Conservation (phyloP, 1,140 invertebrate species). For the Littorina saxatilis region DNA sequence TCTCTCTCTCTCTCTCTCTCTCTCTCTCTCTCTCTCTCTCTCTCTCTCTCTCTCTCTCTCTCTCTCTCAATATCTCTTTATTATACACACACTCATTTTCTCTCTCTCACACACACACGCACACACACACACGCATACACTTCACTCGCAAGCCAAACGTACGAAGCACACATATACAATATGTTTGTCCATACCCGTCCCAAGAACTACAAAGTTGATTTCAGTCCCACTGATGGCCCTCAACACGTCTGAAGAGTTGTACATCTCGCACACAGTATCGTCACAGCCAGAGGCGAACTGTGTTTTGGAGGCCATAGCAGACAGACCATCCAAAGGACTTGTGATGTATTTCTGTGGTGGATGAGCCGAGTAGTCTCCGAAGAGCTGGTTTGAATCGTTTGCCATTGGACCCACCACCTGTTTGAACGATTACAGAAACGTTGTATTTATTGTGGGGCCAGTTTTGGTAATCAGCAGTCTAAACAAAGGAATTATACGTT, state of each 20-base stretch:
- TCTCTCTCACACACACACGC: too few relatives aligned
- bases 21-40: too few relatives aligned
- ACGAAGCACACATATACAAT: too few relatives aligned
- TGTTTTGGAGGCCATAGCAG: slow-evolving; percentile 42
- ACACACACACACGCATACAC: too few relatives aligned
- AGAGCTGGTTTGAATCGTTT: slow-evolving; percentile 66
- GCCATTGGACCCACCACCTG: slow-evolving; percentile 74
- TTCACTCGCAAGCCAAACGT: too few relatives aligned
- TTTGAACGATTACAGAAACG: too few relatives aligned
- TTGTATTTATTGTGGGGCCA: too few relatives aligned
- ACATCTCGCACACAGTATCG: slow-evolving; percentile 52
- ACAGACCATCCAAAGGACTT: slow-evolving; percentile 64
- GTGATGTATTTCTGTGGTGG: slow-evolving; percentile 54
- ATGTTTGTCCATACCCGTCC: slow-evolving; percentile 69
- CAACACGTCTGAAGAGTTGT: slow-evolving; percentile 54
- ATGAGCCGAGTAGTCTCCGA: slow-evolving; percentile 68
- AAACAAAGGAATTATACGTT: slow-evolving; percentile 40
- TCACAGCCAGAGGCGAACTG: slow-evolving; percentile 63
- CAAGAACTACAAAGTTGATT: slow-evolving; percentile 69
- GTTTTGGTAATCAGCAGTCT: too few relatives aligned
- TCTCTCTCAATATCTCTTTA: too few relatives aligned
- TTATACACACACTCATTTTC: too few relatives aligned
- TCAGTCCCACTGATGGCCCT: slow-evolving; percentile 57
- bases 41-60: too few relatives aligned
- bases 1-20: too few relatives aligned